Evolutionary conservation across 1,140 invertebrate genomes (phyloP).

Genomic region (Papilio aristodemus): DNA sequence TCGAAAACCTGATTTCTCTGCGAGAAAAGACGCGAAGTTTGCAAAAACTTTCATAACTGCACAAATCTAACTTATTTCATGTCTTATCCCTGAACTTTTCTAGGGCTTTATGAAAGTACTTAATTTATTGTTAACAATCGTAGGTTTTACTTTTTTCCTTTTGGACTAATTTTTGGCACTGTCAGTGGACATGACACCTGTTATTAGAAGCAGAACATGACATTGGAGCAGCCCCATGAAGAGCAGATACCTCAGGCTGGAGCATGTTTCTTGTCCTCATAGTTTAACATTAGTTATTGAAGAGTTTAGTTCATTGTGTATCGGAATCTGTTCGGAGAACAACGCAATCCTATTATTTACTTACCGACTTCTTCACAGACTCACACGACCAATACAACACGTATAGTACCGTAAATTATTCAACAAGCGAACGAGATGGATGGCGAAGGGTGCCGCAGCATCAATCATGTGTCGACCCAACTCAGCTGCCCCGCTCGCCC

Average conservation of each 20-base stretch:
- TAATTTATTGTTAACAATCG: background rate
- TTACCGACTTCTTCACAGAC: background rate
- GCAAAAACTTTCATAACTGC: background rate
- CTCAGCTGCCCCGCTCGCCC: background rate
- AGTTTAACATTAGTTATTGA: too few species aligned
- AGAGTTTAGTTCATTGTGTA: too few species aligned
- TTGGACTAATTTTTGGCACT: too few species aligned
- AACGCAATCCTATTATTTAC: too few species aligned
- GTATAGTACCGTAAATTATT: constrained; percentile 24
- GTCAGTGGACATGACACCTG: too few species aligned
- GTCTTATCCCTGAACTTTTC: background rate
- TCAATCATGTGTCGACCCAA: constrained; percentile 22
- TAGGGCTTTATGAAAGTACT: background rate
- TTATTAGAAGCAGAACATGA: too few species aligned
- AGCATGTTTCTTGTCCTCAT: too few species aligned
- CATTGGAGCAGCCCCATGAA: too few species aligned
- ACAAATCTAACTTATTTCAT: background rate
- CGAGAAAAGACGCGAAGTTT: background rate
- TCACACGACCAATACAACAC: constrained; percentile 14
- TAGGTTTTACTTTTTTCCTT: too few species aligned
- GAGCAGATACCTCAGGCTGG: too few species aligned
- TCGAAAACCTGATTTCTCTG: background rate
- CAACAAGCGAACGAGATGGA: constrained; percentile 19
- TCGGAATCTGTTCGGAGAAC: too few species aligned
- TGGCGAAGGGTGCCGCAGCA: background rate